These are phyloP conservation scores for Epicampocera succincta DNA, from an alignment of 2,888 invertebrate genomes.

Conservation along the genomic window DNA sequence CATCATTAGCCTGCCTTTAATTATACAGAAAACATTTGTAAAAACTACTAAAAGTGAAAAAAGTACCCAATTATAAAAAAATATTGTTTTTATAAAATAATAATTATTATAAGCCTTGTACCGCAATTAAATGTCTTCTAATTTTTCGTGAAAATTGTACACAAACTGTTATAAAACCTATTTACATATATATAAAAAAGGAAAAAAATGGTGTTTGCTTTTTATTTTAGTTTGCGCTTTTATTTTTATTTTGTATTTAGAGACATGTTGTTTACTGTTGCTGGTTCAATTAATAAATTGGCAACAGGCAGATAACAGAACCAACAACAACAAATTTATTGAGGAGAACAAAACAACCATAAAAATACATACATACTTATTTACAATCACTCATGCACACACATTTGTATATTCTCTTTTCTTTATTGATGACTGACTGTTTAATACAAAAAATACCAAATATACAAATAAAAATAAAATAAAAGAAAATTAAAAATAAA, in stretches of 20 bases:
- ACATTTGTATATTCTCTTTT: too few species aligned
- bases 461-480: slow-evolving; percentile 23
- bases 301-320: slow-evolving; percentile 52
- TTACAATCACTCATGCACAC: too few species aligned
- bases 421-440: too few species aligned
- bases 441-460: slow-evolving; percentile 6
- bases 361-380: too few species aligned
- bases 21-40: not conserved
- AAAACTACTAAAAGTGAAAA: slow-evolving; percentile 1
- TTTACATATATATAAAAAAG: too few species aligned
- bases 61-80: not conserved
- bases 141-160: too few species aligned
- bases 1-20: slow-evolving; percentile 16
- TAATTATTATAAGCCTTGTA: too few species aligned
- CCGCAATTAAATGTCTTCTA: too few species aligned
- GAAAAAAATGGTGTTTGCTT: not conserved
- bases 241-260: slow-evolving; percentile 5
- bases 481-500: slow-evolving; percentile 29
- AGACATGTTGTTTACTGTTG: slow-evolving; percentile 1
- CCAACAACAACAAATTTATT: slow-evolving; percentile 2
- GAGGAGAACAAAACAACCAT: not conserved
- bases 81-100: too few species aligned
- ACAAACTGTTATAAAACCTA: slow-evolving; percentile 17
- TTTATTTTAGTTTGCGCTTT: not conserved
- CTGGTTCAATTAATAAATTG: slow-evolving; percentile 40